These are phyloP conservation scores for Chiloscyllium plagiosum DNA, from an alignment of 2,113 vertebrate genomes.

Conservation along the genomic window DNA sequence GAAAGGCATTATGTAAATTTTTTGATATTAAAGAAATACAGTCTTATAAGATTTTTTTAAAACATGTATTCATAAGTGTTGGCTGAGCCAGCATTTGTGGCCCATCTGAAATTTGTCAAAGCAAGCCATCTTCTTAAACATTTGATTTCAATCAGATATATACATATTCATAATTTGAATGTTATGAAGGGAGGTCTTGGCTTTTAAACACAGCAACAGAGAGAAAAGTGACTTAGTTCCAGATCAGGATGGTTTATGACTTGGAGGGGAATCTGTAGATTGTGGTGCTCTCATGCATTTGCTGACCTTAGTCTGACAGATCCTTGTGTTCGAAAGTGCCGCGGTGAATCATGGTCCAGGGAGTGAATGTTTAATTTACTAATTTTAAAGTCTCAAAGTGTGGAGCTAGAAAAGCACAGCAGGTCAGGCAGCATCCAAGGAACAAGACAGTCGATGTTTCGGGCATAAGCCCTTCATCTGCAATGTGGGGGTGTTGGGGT, in stretches of 20 bases:
- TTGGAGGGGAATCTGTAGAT: not conserved
- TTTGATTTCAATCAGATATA: not conserved
- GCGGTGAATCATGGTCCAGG: not conserved
- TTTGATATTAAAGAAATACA: not conserved
- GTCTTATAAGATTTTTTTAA: not conserved
- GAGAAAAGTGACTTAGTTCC: not conserved
- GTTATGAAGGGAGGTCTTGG: not conserved
- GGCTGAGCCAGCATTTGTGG: not conserved
- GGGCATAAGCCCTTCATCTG: no score
- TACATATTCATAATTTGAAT: no score
- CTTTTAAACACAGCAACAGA: not conserved
- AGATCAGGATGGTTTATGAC: not conserved
- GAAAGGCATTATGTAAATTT: not conserved
- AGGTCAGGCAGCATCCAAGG: no score
- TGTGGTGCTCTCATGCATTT: not conserved
- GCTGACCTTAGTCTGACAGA: not conserved
- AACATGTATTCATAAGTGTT: not conserved
- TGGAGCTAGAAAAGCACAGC: no score
- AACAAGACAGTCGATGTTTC: no score
- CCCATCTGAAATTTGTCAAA: not conserved
- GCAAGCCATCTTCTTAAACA: not conserved
- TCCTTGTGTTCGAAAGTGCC: not conserved
- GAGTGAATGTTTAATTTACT: not conserved
- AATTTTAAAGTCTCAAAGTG: no score
- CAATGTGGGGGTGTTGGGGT: no score